phyloP scores from a whole-genome alignment of 1,140 invertebrate species.

The Pomphorhynchus laevis region DNA sequence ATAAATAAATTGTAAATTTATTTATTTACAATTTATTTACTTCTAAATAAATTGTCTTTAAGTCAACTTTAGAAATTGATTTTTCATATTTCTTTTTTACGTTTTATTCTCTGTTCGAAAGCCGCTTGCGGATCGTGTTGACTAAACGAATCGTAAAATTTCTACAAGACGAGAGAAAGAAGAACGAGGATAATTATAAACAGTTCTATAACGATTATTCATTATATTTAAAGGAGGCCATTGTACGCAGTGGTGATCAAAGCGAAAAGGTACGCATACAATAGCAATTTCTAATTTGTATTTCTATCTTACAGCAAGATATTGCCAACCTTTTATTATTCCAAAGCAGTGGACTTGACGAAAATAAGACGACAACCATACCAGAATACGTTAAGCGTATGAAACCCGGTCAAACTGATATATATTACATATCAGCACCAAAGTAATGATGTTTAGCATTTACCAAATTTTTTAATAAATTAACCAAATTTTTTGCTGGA shows the following conservation, averaged over 20 bases:
- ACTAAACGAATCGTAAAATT: constrained; percentile 48
- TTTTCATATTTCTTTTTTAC: too few species aligned
- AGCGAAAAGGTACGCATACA: constrained; percentile 31
- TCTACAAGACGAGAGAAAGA: constrained; percentile 41
- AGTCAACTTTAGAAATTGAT: too few species aligned
- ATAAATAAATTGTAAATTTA: too few species aligned
- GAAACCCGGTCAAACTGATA: constrained; percentile 37
- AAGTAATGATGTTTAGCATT: constrained; percentile 25
- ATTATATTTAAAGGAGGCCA: constrained; percentile 68
- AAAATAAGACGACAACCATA: constrained; percentile 39
- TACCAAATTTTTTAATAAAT: neutral
- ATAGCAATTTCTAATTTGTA: constrained; percentile 7
- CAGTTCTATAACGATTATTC: constrained; percentile 62
- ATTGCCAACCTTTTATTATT: constrained; percentile 56
- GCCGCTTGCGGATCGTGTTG: constrained; percentile 42
- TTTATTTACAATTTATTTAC: too few species aligned
- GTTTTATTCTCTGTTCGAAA: constrained; percentile 32
- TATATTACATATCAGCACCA: constrained; percentile 65
- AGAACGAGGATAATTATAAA: constrained; percentile 40
- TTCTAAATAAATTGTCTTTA: too few species aligned
- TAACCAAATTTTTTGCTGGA: neutral
- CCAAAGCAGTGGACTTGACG: constrained; percentile 41
- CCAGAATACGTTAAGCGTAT: constrained; percentile 40
- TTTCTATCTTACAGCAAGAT: constrained; percentile 32
- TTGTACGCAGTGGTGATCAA: constrained; percentile 40